These are phyloP conservation scores for Eustalomyia histrio DNA, from an alignment of 2,888 invertebrate genomes.

Conservation along the genomic window DNA sequence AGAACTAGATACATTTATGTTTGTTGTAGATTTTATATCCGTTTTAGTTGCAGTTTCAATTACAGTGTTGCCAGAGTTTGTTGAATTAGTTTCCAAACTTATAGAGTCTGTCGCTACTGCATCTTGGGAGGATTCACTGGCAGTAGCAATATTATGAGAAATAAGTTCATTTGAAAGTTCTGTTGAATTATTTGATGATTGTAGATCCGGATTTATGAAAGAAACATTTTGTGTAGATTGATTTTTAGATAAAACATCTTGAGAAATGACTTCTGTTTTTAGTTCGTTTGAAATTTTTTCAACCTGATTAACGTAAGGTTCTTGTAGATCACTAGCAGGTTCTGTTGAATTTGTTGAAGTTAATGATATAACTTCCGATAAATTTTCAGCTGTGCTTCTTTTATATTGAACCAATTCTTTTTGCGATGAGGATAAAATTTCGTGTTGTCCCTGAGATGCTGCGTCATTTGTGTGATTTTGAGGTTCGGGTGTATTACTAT, in stretches of 20 bases:
- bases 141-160: not conserved
- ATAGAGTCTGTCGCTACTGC: not conserved
- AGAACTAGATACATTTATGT: not conserved
- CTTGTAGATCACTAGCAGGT: not conserved
- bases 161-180: not conserved
- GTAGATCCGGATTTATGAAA: no score
- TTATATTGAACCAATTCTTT: not conserved
- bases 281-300: not conserved
- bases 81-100: not conserved
- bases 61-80: not conserved
- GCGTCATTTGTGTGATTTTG: not conserved
- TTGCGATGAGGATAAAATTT: no score
- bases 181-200: not conserved
- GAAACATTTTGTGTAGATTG: not conserved
- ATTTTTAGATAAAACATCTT: not conserved
- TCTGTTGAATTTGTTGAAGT: not conserved
- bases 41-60: not conserved
- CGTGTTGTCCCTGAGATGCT: no score
- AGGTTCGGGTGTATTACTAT: not conserved
- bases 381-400: not conserved
- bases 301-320: not conserved
- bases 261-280: not conserved
- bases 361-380: not conserved
- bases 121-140: not conserved
- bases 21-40: not conserved